phyloP scores from a whole-genome alignment of 2,888 invertebrate species.

The Leucophenga montana region DNA sequence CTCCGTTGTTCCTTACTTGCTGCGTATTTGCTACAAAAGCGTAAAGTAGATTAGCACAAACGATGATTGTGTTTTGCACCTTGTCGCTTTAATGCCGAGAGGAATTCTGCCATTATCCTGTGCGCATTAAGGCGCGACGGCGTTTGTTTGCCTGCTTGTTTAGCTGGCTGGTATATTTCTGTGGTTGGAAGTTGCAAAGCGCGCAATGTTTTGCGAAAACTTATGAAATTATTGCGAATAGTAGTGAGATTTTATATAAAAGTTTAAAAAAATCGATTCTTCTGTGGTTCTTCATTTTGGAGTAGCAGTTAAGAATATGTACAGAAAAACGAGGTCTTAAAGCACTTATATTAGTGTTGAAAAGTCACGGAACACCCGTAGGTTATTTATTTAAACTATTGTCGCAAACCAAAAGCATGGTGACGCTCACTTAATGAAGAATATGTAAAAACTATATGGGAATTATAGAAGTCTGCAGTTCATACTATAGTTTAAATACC shows the following conservation, averaged over 20 bases:
- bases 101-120: not conserved
- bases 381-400: too few species aligned
- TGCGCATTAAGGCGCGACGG: not conserved
- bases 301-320: too few species aligned
- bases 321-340: not conserved
- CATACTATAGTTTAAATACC: too few species aligned
- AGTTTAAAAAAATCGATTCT: too few species aligned
- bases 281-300: too few species aligned
- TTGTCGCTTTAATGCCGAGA: not conserved
- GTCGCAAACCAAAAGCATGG: too few species aligned
- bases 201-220: not conserved
- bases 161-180: not conserved
- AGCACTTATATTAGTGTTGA: too few species aligned
- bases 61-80: slow-evolving; percentile 28
- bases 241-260: too few species aligned
- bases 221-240: slow-evolving; percentile 1
- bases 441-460: too few species aligned
- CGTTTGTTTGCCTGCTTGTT: not conserved
- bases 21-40: slow-evolving; percentile 31
- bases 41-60: slow-evolving; percentile 40
- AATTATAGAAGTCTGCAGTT: too few species aligned
- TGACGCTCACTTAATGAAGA: too few species aligned
- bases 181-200: not conserved
- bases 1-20: not conserved
- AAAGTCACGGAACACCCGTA: too few species aligned